Evolutionary conservation across 2,797 vertebrate species (phyloP).

Genomic region (Cirrhinus molitorella): DNA sequence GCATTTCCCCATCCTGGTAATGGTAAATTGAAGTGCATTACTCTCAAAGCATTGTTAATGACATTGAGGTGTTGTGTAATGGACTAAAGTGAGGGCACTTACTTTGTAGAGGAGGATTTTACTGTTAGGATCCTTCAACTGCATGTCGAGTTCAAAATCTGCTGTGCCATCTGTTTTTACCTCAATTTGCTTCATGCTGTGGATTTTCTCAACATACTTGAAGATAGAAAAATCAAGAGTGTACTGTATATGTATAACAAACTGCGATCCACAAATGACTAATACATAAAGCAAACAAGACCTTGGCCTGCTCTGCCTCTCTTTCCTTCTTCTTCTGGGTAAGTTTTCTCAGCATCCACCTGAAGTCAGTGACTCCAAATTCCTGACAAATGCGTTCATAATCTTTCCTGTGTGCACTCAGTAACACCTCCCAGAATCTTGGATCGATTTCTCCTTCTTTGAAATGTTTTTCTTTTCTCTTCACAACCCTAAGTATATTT

Average conservation of each 20-base stretch:
- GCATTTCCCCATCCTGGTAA: conserved; percentile 71
- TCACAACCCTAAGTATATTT: conserved; percentile 66
- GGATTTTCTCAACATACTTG: conserved; percentile 81
- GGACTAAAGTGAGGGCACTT: conserved; percentile 45
- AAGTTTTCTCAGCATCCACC: conserved; percentile 89
- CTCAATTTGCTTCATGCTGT: conserved; percentile 82
- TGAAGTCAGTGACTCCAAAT: conserved; percentile 88
- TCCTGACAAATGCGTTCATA: conserved; percentile 90
- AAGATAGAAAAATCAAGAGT: not conserved
- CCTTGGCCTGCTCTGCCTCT: conserved; percentile 84
- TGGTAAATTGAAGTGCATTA: conserved; percentile 9
- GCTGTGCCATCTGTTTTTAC: conserved; percentile 82
- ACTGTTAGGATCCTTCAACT: conserved; percentile 79
- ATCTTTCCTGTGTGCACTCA: conserved; percentile 84
- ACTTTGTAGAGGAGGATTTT: conserved; percentile 88
- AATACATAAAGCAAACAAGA: conserved; percentile 60
- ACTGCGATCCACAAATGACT: not conserved
- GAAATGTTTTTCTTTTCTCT: conserved; percentile 71
- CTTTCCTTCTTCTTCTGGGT: conserved; percentile 83
- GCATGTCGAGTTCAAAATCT: conserved; percentile 84
- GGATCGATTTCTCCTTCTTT: conserved; percentile 81
- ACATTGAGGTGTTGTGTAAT: not conserved
- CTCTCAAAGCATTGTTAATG: not conserved
- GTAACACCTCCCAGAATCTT: conserved; percentile 86
- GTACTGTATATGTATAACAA: not conserved